Percentiles rank a stretch among this genome's conserved stretches.
Evolutionary conservation across 2,888 invertebrate genomes (phyloP).

Genomic region (Acanthosepion lycidas): DNA sequence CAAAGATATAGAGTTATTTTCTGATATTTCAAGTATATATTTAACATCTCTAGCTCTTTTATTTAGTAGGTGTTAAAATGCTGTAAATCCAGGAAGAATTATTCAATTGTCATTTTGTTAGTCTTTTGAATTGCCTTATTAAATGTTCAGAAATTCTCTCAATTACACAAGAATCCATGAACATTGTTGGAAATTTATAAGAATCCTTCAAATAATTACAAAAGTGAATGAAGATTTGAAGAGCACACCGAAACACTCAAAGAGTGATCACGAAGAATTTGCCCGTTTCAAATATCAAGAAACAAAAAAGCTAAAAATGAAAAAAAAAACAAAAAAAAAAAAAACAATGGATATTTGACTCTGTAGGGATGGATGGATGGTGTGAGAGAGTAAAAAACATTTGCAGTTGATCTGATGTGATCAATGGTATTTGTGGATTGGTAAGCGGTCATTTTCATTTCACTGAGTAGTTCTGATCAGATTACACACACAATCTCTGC

Average conservation of each 20-base stretch:
- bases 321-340: no score
- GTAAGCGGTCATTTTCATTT: conserved; percentile 33
- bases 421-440: background rate
- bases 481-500: background rate
- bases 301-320: background rate
- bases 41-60: no score
- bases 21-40: no score
- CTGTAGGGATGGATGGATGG: background rate
- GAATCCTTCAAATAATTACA: background rate
- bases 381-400: background rate
- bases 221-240: background rate
- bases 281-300: background rate
- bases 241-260: background rate
- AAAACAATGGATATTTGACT: background rate
- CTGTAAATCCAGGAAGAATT: no score
- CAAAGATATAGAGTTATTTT: no score
- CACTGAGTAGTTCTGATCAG: conserved; percentile 33
- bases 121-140: no score
- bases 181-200: no score
- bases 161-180: no score
- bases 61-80: no score
- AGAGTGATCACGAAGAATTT: background rate
- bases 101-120: no score
- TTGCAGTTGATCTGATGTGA: conserved; percentile 33
- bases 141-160: no score